Percentiles rank a stretch among this genome's conserved stretches.
Evolutionary conservation across 2,113 vertebrate species (phyloP).

Genomic region (Gymnorhina tibicen): DNA sequence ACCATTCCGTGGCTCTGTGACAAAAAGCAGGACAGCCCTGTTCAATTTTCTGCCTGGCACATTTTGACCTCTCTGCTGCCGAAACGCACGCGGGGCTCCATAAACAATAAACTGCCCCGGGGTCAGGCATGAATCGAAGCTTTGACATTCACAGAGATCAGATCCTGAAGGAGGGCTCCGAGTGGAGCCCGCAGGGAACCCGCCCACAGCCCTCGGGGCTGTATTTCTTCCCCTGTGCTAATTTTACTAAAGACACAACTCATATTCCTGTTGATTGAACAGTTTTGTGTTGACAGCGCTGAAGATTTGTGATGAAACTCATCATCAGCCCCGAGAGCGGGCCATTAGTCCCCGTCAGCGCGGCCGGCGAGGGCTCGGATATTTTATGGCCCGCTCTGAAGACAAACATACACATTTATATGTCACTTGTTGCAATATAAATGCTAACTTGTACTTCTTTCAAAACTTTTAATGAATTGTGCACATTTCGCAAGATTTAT

Average conservation of each 20-base stretch:
- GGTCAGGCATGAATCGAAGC: neutral
- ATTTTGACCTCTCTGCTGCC: neutral
- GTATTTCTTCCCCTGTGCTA: conserved; percentile 35
- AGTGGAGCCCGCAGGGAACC: neutral
- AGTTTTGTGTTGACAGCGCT: conserved; percentile 13
- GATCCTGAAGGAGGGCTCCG: neutral
- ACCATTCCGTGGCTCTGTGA: neutral
- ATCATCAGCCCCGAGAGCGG: neutral
- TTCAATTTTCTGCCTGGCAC: neutral
- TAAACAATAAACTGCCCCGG: neutral
- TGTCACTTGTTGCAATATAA: conserved; percentile 70
- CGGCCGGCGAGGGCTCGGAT: neutral
- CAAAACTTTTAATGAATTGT: conserved; percentile 80
- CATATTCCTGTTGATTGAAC: conserved; percentile 51
- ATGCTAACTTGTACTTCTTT: conserved; percentile 74
- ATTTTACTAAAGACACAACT: conserved; percentile 59
- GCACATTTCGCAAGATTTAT: conserved; percentile 78
- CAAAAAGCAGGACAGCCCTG: neutral
- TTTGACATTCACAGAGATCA: neutral
- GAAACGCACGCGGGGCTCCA: neutral
- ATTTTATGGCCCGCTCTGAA: conserved; percentile 30
- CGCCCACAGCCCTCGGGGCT: neutral
- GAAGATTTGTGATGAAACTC: conserved; percentile 60
- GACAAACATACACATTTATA: conserved; percentile 62
- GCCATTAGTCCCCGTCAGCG: conserved; percentile 13